Base-by-base conservation (phyloP, 2,113 vertebrate species). In the human region DNA sequence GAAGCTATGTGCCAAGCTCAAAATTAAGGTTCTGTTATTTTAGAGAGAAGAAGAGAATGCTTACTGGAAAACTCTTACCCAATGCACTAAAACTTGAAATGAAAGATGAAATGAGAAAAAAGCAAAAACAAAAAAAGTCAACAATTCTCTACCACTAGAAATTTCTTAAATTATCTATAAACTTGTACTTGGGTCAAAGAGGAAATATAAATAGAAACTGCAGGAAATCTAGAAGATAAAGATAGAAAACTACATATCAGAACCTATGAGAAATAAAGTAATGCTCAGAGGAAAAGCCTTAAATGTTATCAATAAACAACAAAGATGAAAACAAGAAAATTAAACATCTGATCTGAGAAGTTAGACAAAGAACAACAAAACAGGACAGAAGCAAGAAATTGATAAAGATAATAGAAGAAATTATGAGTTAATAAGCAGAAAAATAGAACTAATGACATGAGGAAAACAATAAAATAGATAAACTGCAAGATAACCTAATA, bases 341-440 rank as follows among this genome's bases (percentile, higher is more conserved):
- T 70, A 72, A 79, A 59, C 43, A 61, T 48, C 52, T 64, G 38
- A 75, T 50, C 38, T 48, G 52, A 80, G 72, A 91, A 55, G 7
- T 79, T 94, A 83, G 68, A 43, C 61, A 86, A 82, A 82, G n/a
- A 64, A 40, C 50, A 84, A 79, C 40, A 72, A 89, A 90, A 35
- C 61, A 89, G 68, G 79, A 17, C 14, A 78, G 52, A 68, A 90
- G 17, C 12, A 52, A 93, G 75, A 70, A 78, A 70, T 50, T 61
- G 59, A 32, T 52, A 32, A 82, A 25, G 38, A 81, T 55, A 66
- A 80, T 68, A 87, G 50, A 27, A 79, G 59, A 82, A 94, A 79
- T 79, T 78, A 48, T 89, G 64, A 85, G 12, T 89, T 89, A 89
- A 75, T 92, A 84, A 79, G 68, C 59, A 94, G 64, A 94, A 93